Conservation (phyloP, 2,113 vertebrate genomes). For the Gobius niger region DNA sequence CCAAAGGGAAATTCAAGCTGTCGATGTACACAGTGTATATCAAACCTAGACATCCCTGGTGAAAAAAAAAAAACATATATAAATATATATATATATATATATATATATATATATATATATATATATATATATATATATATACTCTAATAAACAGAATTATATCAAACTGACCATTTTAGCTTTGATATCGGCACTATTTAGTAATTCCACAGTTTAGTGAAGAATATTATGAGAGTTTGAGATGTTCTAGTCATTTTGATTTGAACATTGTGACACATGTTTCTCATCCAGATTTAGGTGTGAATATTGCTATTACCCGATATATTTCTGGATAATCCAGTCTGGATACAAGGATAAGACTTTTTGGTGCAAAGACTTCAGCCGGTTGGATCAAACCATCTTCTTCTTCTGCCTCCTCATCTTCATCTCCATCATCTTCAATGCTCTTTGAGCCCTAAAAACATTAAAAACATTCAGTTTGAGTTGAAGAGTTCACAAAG, state of each 20-base stretch:
- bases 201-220: no score
- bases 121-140: no score
- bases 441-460: conserved; percentile 87
- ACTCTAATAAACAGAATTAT: not conserved
- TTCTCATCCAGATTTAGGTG: conserved; percentile 16
- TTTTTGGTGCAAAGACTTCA: conserved; percentile 97
- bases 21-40: conserved; percentile 95
- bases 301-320: conserved; percentile 82
- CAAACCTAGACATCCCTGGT: conserved; percentile 92
- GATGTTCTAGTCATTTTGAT: no score
- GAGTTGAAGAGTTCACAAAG: conserved; percentile 37
- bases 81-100: no score
- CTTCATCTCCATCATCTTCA: conserved; percentile 84
- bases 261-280: no score
- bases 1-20: conserved; percentile 87
- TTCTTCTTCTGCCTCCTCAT: conserved; percentile 84
- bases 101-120: no score
- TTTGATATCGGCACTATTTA: no score
- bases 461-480: conserved; percentile 44
- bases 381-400: conserved; percentile 93
- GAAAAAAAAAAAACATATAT: conserved; percentile 12
- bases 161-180: not conserved
- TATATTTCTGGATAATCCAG: conserved; percentile 97
- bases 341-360: conserved; percentile 94
- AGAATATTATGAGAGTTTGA: no score